Evolutionary conservation across 2,113 vertebrate species (phyloP).

Genomic region (Phyllostomus discolor): DNA sequence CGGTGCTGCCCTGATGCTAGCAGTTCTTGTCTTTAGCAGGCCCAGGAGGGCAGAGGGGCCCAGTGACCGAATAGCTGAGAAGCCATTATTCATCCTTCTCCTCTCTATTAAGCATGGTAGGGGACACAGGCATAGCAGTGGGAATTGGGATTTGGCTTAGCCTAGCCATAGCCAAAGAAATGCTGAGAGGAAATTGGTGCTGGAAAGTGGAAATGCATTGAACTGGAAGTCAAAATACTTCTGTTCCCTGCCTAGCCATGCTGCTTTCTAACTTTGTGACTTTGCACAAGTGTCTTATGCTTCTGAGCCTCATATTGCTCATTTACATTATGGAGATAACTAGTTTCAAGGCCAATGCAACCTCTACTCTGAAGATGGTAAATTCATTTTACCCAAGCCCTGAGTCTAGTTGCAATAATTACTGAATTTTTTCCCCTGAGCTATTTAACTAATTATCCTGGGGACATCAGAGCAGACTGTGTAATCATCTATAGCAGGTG

Average conservation of each 20-base stretch:
- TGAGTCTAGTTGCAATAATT: conserved; percentile 49
- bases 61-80: background rate
- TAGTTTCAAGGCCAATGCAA: background rate
- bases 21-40: background rate
- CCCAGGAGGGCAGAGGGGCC: background rate
- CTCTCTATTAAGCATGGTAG: background rate
- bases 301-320: background rate
- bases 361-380: conserved; percentile 37
- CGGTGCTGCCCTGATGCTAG: background rate
- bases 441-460: conserved; percentile 54
- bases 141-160: background rate
- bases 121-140: background rate
- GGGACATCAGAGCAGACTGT: conserved; percentile 13
- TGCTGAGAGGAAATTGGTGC: background rate
- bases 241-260: background rate
- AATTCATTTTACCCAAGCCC: conserved; percentile 35
- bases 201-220: background rate
- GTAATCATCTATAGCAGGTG: conserved; percentile 51
- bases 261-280: conserved; percentile 20
- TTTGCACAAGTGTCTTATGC: background rate
- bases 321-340: background rate
- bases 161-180: background rate
- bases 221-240: background rate
- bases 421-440: conserved; percentile 16
- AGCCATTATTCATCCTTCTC: background rate